A percentile compares a stretch with the other conserved stretches of the same genome.
phyloP scores from a whole-genome alignment of 2,888 invertebrate species.

The Sipha maydis region DNA sequence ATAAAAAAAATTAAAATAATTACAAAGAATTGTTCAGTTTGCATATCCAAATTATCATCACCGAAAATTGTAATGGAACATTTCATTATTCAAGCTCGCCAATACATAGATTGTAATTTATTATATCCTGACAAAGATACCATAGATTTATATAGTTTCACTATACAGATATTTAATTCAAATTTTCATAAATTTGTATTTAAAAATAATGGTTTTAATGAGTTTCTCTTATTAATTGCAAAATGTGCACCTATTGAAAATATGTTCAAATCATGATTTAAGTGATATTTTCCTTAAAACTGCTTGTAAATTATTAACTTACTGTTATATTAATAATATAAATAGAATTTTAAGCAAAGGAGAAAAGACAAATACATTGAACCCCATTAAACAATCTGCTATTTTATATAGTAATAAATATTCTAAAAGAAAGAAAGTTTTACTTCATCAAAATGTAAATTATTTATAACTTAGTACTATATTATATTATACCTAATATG shows the following conservation, averaged over 20 bases:
- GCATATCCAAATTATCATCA: not conserved
- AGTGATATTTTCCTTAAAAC: slow-evolving; percentile 6
- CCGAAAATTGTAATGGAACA: not conserved
- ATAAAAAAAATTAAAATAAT: slow-evolving; percentile 33
- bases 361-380: slow-evolving; percentile 4
- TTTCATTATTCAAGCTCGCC: slow-evolving; percentile 6
- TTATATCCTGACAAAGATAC: slow-evolving; percentile 6
- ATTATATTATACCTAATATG: too few relatives aligned
- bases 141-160: slow-evolving; percentile 16
- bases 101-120: not conserved
- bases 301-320: slow-evolving; percentile 1
- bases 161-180: slow-evolving; percentile 12
- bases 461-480: too few relatives aligned
- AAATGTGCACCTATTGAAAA: not conserved
- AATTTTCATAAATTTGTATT: slow-evolving; percentile 31
- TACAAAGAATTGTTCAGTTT: slow-evolving; percentile 18
- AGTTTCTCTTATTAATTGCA: not conserved
- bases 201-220: slow-evolving; percentile 26
- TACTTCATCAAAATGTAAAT: too few relatives aligned
- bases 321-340: slow-evolving; percentile 4
- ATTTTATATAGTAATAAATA: not conserved
- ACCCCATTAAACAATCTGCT: slow-evolving; percentile 1
- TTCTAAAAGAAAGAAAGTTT: too few relatives aligned
- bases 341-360: slow-evolving; percentile 14
- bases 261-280: slow-evolving; percentile 15